Percentiles rank a stretch among this genome's conserved stretches.
Conservation (phyloP, 2,888 invertebrate species). For the Callyntrura guangdongensis region DNA sequence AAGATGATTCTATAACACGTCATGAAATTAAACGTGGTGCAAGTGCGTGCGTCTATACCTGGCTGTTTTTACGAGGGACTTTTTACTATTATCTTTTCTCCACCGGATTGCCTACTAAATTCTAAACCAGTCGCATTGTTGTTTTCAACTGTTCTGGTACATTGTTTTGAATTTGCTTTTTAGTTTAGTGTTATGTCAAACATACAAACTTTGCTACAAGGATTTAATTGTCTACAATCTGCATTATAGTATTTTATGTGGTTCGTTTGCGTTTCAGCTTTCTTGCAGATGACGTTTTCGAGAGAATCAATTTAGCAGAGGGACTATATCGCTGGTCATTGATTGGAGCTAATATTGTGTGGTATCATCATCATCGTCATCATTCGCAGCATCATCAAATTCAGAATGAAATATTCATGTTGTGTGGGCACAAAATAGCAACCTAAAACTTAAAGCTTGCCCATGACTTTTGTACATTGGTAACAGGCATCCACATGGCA, state of each 20-base stretch:
- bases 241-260: no score
- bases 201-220: no score
- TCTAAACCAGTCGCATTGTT: not conserved
- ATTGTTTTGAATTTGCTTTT: no score
- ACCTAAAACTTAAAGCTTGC: constrained; percentile 23
- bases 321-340: constrained; percentile 4
- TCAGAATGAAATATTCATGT: constrained; percentile 51
- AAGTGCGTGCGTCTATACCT: no score
- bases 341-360: constrained; percentile 60
- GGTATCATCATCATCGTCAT: constrained; percentile 25
- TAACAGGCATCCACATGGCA: not conserved
- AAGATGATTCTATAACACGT: not conserved
- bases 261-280: no score
- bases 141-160: not conserved
- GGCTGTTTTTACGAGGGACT: constrained; percentile 4
- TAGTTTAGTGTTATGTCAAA: no score
- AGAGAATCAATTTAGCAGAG: not conserved
- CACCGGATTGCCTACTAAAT: constrained; percentile 26
- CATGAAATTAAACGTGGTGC: constrained; percentile 44
- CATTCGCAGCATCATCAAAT: not conserved
- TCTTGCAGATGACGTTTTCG: no score
- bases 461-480: constrained; percentile 15
- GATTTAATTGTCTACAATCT: no score
- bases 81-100: not conserved
- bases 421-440: constrained; percentile 55